Evolutionary conservation across 2,888 invertebrate genomes (phyloP), one percentile per base, ranked within the genome.

Genomic region (Podotricha telesiphe): DNA sequence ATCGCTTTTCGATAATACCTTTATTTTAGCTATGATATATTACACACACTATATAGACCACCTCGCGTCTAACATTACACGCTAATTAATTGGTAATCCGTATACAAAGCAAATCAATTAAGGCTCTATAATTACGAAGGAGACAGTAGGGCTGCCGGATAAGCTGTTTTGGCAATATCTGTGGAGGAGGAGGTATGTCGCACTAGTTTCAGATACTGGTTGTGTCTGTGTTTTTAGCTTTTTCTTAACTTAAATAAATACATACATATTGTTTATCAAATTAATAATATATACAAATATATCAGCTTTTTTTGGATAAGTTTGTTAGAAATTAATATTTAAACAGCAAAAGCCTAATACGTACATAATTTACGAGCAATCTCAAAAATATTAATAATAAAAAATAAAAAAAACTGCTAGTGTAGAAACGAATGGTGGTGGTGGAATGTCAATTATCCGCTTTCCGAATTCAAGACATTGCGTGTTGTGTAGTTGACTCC

Each of bases 71-170:
- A 78, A 83, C 85, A 87, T 86, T 85, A 85, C 74, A 76, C 79
- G 77, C 84, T 89, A 89, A 90, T 91, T 90, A 91, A 90, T 90
- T 86, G 86, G 83, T 88, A 89, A 88, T 90, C 86, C 89, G 79
- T 78, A 80, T 86, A 89, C 91, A 91, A 89, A 89, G 90, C 89
- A 90, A 89, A 91, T 91, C 91, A 91, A 91, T 91, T 89, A 89
- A 81, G 82, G 81, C 71, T 74, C 83, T 80, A 89, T 90, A 85
- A 90, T 88, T 87, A 87, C 83, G 79, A 79, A 73, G 75, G 75
- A 80, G 76, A 78, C 78, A 77, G 77, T 78, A 80, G 79, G 77
- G 74, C 59, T 69, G 70, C 74, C 20, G 63, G 34, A 65, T 53
- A 66, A 34, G 62, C 48, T 51, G 42, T 50, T 71, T 55, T 47